A percentile compares a stretch with the other conserved stretches of the same genome.
Evolutionary conservation across 2,797 vertebrate genomes (phyloP).

Genomic region (Stomatorhinus walkeri): DNA sequence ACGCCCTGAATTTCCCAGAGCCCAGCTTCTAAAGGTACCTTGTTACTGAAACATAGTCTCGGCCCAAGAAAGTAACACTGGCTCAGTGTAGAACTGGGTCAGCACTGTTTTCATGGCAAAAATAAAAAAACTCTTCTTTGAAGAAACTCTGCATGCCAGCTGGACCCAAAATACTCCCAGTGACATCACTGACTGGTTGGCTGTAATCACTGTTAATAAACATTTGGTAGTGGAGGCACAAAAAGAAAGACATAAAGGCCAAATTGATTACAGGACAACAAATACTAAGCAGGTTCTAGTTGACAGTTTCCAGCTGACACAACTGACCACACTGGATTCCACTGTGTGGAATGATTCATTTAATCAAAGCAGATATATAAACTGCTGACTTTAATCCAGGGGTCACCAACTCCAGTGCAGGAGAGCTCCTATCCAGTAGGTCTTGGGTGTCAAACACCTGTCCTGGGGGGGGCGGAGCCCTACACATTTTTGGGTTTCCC

Average conservation of each 20-base stretch:
- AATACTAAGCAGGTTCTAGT: background rate
- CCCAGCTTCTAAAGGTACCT: background rate
- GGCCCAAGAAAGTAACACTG: background rate
- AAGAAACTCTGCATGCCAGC: background rate
- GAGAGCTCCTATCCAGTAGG: background rate
- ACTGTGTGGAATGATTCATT: background rate
- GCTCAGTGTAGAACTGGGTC: conserved; percentile 16
- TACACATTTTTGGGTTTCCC: background rate
- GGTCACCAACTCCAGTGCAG: background rate
- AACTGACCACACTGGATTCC: background rate
- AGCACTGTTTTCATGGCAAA: conserved; percentile 11
- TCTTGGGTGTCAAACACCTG: background rate
- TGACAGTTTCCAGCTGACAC: background rate
- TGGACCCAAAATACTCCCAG: background rate
- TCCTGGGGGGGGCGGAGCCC: background rate
- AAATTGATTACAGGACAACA: background rate
- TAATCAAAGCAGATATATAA: background rate
- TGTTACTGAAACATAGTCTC: background rate
- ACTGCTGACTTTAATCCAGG: background rate
- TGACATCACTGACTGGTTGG: background rate
- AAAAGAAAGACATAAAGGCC: background rate
- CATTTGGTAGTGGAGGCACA: background rate
- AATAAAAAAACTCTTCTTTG: background rate
- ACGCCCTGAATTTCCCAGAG: background rate
- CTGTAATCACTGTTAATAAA: background rate